Percentiles rank a stretch among this genome's conserved stretches.
These are phyloP conservation scores for Elymnias hypermnestra DNA, from an alignment of 1,140 invertebrate genomes.

Conservation along the genomic window DNA sequence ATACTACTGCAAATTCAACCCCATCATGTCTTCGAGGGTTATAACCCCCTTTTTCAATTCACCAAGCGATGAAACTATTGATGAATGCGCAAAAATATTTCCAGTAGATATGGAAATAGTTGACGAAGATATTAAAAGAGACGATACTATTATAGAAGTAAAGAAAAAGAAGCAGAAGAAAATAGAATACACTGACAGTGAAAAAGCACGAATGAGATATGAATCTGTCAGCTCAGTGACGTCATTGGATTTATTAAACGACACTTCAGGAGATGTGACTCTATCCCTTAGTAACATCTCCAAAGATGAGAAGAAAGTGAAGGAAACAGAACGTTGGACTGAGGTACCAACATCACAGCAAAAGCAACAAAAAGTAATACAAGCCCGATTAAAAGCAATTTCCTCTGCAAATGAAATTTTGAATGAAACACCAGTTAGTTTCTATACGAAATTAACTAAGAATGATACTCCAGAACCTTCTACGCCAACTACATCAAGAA, in stretches of 20 bases:
- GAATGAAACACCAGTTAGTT: constrained; percentile 48
- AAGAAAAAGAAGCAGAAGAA: constrained; percentile 65
- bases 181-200: constrained; percentile 66
- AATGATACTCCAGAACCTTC: constrained; percentile 43
- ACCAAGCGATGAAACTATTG: constrained; percentile 75
- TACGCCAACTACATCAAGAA: constrained; percentile 40
- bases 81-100: constrained; percentile 60
- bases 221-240: constrained; percentile 68
- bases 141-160: constrained; percentile 40
- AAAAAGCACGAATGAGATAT: constrained; percentile 66
- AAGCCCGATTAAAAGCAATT: constrained; percentile 73
- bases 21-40: constrained; percentile 74
- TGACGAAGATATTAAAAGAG: constrained; percentile 57
- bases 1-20: constrained; percentile 78
- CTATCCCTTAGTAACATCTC: constrained; percentile 61
- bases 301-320: constrained; percentile 40
- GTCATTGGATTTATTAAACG: constrained; percentile 60
- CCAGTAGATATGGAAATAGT: constrained; percentile 60
- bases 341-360: constrained; percentile 62
- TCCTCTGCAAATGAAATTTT: constrained; percentile 63
- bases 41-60: constrained; percentile 80
- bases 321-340: constrained; percentile 53
- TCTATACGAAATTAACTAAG: constrained; percentile 58
- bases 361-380: constrained; percentile 66
- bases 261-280: constrained; percentile 60